Percentiles rank a stretch among this genome's conserved stretches.
Evolutionary conservation across 2,113 vertebrate genomes (phyloP).

Genomic region (Odocoileus hemionus): DNA sequence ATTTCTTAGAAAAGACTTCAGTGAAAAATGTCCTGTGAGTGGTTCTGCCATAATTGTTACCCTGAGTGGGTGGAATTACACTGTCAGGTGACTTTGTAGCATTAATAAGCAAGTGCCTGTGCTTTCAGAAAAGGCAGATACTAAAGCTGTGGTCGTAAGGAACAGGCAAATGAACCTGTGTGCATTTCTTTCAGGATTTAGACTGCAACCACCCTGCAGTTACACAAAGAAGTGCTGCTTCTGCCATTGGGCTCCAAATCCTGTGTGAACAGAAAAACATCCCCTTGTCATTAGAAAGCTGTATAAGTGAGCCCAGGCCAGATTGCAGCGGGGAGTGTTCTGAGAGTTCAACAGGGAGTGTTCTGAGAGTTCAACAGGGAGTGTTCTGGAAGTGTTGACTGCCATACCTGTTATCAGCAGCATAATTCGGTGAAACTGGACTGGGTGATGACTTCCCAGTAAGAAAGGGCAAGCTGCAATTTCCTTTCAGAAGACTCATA

Average conservation of each 20-base stretch:
- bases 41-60: not conserved
- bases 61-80: not conserved
- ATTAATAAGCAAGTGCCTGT: not conserved
- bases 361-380: not conserved
- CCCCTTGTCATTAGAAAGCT: not conserved
- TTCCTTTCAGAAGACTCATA: not conserved
- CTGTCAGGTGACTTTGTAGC: not conserved
- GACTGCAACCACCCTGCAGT: not conserved
- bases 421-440: not conserved
- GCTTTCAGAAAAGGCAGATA: not conserved
- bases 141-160: not conserved
- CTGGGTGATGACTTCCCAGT: not conserved
- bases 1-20: not conserved
- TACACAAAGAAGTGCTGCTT: not conserved
- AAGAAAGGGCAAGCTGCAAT: not conserved
- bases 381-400: not conserved
- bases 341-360: not conserved
- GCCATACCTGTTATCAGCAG: not conserved
- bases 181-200: not conserved
- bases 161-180: not conserved
- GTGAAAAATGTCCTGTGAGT: not conserved
- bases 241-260: not conserved
- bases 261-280: not conserved
- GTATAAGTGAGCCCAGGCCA: not conserved
- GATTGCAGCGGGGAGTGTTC: not conserved